Evolutionary conservation across 2,113 vertebrate genomes (phyloP).

Genomic region (Takifugu bimaculatus): DNA sequence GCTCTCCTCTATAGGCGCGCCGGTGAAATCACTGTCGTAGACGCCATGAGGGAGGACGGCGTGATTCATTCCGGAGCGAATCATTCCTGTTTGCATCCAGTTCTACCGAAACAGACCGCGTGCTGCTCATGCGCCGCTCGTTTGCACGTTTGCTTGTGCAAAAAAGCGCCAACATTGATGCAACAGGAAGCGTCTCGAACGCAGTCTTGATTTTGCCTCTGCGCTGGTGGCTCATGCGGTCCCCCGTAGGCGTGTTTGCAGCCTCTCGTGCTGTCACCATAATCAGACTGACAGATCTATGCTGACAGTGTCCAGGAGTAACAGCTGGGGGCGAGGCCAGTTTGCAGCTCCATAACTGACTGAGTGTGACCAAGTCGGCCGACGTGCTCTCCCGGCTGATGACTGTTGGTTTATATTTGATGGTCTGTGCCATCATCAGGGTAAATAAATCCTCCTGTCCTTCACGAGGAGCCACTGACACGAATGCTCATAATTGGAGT

Average conservation of each 20-base stretch:
- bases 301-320: conserved; percentile 35
- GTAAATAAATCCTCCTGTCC: too few relatives aligned
- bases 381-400: conserved; percentile 4
- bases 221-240: neutral
- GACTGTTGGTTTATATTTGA: too few relatives aligned
- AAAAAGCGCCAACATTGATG: neutral
- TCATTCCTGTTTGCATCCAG: conserved; percentile 7
- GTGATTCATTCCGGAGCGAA: conserved; percentile 10
- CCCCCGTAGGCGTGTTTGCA: conserved; percentile 11
- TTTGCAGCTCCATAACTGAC: conserved; percentile 10
- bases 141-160: conserved; percentile 7
- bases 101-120: too few relatives aligned
- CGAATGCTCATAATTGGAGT: too few relatives aligned
- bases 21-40: conserved; percentile 38
- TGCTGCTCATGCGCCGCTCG: conserved; percentile 7
- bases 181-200: too few relatives aligned
- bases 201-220: neutral
- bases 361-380: conserved; percentile 2
- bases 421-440: neutral
- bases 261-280: conserved; percentile 14
- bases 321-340: conserved; percentile 7
- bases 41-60: conserved; percentile 34
- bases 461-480: too few relatives aligned
- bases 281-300: conserved; percentile 51
- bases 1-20: conserved; percentile 33